These are phyloP conservation scores for Prorops nasuta DNA, from an alignment of 1,140 invertebrate species.

Conservation along the genomic window DNA sequence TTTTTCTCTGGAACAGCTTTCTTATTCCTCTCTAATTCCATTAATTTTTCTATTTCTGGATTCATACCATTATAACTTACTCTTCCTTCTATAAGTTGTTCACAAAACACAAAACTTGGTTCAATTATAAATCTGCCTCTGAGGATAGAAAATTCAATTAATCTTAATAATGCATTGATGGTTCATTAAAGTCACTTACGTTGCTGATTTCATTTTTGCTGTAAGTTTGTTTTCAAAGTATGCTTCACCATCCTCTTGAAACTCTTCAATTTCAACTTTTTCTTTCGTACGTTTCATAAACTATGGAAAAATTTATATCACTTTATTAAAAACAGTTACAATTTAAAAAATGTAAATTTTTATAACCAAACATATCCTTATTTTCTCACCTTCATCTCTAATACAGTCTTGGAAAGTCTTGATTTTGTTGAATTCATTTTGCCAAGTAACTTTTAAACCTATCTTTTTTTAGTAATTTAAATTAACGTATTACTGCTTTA, in stretches of 20 bases:
- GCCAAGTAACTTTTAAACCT: too few species aligned
- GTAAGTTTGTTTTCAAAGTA: conserved; percentile 60
- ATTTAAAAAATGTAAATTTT: conserved; percentile 2
- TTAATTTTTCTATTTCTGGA: conserved; percentile 77
- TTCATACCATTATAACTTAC: conserved; percentile 88
- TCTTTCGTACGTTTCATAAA: conserved; percentile 91
- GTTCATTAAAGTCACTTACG: conserved; percentile 45
- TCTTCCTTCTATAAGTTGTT: conserved; percentile 74
- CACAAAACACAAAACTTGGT: conserved; percentile 73
- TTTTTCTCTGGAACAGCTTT: conserved; percentile 49
- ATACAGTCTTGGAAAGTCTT: conserved; percentile 66
- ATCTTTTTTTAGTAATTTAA: too few species aligned
- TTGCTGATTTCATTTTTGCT: conserved; percentile 56
- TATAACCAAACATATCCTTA: conserved; percentile 8
- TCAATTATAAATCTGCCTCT: conserved; percentile 73
- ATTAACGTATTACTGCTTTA: too few species aligned
- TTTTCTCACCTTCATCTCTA: conserved; percentile 67
- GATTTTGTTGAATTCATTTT: conserved; percentile 37
- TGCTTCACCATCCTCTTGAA: conserved; percentile 69
- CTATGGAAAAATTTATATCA: conserved; percentile 41
- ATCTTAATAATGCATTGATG: conserved; percentile 7
- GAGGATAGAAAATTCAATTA: conserved; percentile 23
- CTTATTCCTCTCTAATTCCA: conserved; percentile 60
- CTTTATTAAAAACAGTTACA: conserved; percentile 9
- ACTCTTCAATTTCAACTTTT: conserved; percentile 71